Evolutionary conservation across 2,113 vertebrate species (phyloP), one percentile per base, ranked within the genome.

Genomic region (Hylia prasina): DNA sequence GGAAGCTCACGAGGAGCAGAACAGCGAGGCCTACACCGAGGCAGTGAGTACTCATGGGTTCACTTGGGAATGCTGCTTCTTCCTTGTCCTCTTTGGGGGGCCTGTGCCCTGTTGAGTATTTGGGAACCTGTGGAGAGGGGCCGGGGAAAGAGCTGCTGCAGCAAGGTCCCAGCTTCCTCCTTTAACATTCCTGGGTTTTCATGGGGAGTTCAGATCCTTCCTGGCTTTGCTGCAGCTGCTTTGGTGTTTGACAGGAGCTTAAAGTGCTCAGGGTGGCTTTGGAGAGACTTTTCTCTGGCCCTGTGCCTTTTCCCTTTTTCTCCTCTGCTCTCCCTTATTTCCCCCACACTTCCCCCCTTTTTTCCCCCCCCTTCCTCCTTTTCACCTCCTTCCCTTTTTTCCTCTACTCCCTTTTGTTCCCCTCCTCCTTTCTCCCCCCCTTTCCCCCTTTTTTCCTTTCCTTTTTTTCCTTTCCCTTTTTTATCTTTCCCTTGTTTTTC

Each of bases 1-100:
- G 83, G 99, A 99, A 95, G 99, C 99, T 87, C 99, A 99, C 1
- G 99, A 99, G 97, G 99, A 99, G 97, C 99, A 99, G 94, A 99
- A 99, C 97, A 97, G 98, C 3, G 99, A 99, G 68, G 99, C 99
- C 3, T 99, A 99, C 97, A 99, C 99, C 9, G 99, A 99, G 91
- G 99, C 99, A 5, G 99, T 99, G 97, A 99, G 99, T 90, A 69
- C 35, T 15, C 27, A 7, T 8, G 15, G 56, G 7, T 50, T 56
- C 25, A 13, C 25, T 33, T 28, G 80, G 71, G 87, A 77, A 48
- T 70, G 61, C 30, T 69, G 61, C 70, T 56, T 3, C 56, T 63
- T 33, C 71, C 31, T 31, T 42, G 22, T 44, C 39, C 27, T 48
- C 40, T 70, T 23, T 42, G 87, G 63, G 64, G 48, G 28, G 37